These are phyloP conservation scores for Microtus ochrogaster DNA, from an alignment of 2,113 vertebrate genomes.

Conservation along the genomic window DNA sequence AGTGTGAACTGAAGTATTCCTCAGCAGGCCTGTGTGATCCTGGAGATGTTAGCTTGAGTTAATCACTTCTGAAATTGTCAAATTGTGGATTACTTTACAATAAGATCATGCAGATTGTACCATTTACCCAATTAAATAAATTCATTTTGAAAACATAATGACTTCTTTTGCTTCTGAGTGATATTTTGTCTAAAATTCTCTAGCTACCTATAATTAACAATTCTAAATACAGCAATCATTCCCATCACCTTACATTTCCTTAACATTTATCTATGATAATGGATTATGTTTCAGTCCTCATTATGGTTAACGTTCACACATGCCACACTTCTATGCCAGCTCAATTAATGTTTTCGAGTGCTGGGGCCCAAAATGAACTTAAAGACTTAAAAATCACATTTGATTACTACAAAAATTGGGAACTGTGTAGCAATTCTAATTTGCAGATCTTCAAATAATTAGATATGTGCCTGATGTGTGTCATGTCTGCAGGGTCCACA, in stretches of 20 bases:
- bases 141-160: conserved; percentile 16
- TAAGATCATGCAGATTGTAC: neutral
- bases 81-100: conserved; percentile 44
- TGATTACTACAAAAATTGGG: conserved; percentile 30
- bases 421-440: conserved; percentile 31
- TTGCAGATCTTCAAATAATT: conserved; percentile 32
- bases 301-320: conserved; percentile 6
- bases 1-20: neutral
- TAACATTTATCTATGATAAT: neutral
- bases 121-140: neutral
- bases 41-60: neutral
- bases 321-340: neutral
- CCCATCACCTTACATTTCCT: neutral
- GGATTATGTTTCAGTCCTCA: neutral
- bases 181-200: conserved; percentile 27
- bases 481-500: no score
- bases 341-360: neutral
- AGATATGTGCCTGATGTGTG: neutral
- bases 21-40: neutral
- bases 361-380: neutral
- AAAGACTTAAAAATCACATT: conserved; percentile 10
- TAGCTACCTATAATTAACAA: neutral
- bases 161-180: neutral
- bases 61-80: conserved; percentile 1
- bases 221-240: neutral